Base-by-base conservation (phyloP, 1,140 invertebrate species). In the Parapsyche elsis region DNA sequence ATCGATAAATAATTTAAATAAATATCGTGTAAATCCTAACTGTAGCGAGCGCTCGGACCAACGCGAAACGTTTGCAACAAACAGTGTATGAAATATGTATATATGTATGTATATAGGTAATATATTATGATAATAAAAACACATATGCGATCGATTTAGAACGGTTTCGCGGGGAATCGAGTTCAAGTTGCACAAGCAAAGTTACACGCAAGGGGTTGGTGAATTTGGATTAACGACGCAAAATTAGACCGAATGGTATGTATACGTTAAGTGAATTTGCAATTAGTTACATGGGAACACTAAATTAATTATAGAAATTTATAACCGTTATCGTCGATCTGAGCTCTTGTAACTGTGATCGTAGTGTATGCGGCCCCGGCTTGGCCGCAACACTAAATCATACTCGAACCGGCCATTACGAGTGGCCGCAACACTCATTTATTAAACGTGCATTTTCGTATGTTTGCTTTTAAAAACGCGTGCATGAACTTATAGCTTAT, bases 271-370 rank as follows among this genome's bases (percentile, higher is more conserved):
- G 75, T 77, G 57, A 57, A 77, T 77, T 77, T 59, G 75, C 57
- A 77, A 77, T 77, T 77, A 77, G 75, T 67, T 38, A 64, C 24
- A 19, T 61, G 16, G 57, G 46, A 77, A 77, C 46, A 77, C 45
- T 77, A 77, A 64, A 77, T 77, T 77, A 77, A 77, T 77, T 77
- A 77, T 49, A 77, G 75, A 77, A 77, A 77, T 77, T 77, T 77
- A 77, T 77, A 77, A 77, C 75, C 49, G 46, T n/a, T 76, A 49
- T 53, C 46, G 30, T 24, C 26, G 59, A 44, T 67, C 61, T 10
- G 61, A 16, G 49, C 49, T 14, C 49, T 53, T 53, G 49, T 53
- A 53, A 53, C 10, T 53, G 16, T 53, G 16, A 14, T 12, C 49
- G 10, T 4, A 53, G 16, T 53, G 12, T 53, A 53, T 53, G 49